Conservation (phyloP, 2,797 vertebrate species). For the Neopelma chrysocephalum region DNA sequence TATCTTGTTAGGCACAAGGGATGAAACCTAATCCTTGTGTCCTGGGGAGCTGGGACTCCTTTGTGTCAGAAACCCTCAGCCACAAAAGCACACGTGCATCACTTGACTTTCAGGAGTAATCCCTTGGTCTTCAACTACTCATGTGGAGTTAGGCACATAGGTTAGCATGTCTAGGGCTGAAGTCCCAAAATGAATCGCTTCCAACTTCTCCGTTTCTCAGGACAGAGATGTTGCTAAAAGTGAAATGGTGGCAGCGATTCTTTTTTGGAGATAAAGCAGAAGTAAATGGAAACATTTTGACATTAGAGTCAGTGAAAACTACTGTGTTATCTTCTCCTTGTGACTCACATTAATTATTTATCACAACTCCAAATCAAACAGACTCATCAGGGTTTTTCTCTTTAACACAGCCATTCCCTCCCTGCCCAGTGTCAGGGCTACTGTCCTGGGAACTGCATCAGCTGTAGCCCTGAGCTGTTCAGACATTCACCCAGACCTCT, state of each 20-base stretch:
- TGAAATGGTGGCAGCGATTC: rapidly evolving
- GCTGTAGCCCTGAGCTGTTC: not conserved
- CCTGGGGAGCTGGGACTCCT: not conserved
- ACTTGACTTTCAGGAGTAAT: not conserved
- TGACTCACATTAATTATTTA: not conserved
- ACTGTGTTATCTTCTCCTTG: not conserved
- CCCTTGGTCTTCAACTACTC: not conserved
- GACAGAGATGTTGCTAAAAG: not conserved
- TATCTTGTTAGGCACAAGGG: conserved; percentile 6
- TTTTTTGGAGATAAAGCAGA: not conserved
- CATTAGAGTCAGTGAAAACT: not conserved
- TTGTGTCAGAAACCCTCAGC: not conserved
- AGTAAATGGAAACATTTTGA: not conserved
- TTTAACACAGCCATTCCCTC: not conserved
- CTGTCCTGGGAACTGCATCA: not conserved
- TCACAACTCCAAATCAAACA: not conserved
- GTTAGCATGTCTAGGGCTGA: not conserved
- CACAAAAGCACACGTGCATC: not conserved
- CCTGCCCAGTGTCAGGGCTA: not conserved
- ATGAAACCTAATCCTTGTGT: conserved; percentile 9
- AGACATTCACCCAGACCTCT: not conserved
- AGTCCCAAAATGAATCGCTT: not conserved
- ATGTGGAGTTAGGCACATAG: not conserved
- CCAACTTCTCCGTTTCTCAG: not conserved
- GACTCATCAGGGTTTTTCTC: not conserved